Evolutionary conservation across 2,797 vertebrate genomes (phyloP).

Genomic region (Moxostoma hubbsi): DNA sequence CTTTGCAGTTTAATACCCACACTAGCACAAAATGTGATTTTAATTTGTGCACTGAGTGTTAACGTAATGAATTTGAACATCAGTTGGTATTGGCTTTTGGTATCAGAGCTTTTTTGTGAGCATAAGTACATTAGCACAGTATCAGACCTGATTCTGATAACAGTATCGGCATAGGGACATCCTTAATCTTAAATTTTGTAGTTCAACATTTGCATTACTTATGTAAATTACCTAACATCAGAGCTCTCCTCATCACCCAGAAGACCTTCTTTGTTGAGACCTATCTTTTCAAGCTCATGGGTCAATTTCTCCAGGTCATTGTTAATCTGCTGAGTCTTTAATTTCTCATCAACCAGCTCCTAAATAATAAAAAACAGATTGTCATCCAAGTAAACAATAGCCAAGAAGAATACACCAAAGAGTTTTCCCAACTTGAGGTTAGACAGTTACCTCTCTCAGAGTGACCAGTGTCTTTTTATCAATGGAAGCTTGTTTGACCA

Average conservation of each 20-base stretch:
- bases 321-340: slow-evolving; percentile 94
- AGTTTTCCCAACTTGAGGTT: not conserved
- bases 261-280: slow-evolving; percentile 94
- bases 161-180: no score
- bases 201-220: not conserved
- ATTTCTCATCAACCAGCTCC: slow-evolving; percentile 96
- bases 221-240: slow-evolving; percentile 86
- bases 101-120: no score
- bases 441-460: slow-evolving; percentile 86
- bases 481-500: slow-evolving; percentile 90
- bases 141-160: no score
- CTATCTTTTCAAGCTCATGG: slow-evolving; percentile 96
- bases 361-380: slow-evolving; percentile 60
- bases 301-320: slow-evolving; percentile 97
- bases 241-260: slow-evolving; percentile 90
- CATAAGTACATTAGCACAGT: no score
- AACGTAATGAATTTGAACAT: no score
- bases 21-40: no score
- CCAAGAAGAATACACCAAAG: no score
- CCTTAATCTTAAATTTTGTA: no score
- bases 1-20: no score
- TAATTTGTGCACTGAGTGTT: no score
- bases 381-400: not conserved
- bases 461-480: slow-evolving; percentile 94
- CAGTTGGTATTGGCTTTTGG: no score